Percentiles rank a stretch among this genome's conserved stretches.
These are phyloP conservation scores for Streblospio benedicti DNA, from an alignment of 1,140 invertebrate species.

Conservation along the genomic window DNA sequence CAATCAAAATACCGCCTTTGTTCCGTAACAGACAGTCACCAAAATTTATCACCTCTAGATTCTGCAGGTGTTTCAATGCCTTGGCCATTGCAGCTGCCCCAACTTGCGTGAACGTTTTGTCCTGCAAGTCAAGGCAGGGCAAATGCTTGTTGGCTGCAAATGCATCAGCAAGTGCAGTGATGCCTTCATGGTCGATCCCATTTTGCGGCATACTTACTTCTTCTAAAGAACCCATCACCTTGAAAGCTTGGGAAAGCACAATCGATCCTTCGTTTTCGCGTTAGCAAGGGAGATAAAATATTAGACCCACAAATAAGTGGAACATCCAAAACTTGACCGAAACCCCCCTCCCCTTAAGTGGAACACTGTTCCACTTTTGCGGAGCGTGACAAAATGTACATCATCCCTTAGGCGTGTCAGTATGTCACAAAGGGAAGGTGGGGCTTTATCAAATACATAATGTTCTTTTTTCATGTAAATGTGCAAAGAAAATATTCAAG, in stretches of 20 bases:
- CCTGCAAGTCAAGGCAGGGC: conserved; percentile 78
- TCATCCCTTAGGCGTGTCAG: too few species aligned
- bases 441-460: too few species aligned
- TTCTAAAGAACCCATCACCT: conserved; percentile 73
- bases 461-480: too few species aligned
- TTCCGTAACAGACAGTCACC: conserved; percentile 83
- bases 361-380: too few species aligned
- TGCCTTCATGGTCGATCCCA: conserved; percentile 82
- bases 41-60: conserved; percentile 64
- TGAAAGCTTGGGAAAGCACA: conserved; percentile 73
- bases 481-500: too few species aligned
- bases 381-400: too few species aligned
- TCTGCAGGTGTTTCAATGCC: conserved; percentile 58
- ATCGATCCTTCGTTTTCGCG: conserved; percentile 88
- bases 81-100: conserved; percentile 67
- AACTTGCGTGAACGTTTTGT: conserved; percentile 76
- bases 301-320: too few species aligned
- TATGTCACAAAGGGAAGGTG: too few species aligned
- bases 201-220: conserved; percentile 93
- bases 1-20: conserved; percentile 65
- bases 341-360: too few species aligned
- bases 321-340: too few species aligned
- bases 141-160: conserved; percentile 69
- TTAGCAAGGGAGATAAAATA: too few species aligned
- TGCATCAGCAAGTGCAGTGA: conserved; percentile 68